A percentile compares a stretch with the other conserved stretches of the same genome.
These are phyloP conservation scores for Gallinago jamesoni DNA, from an alignment of 2,113 vertebrate genomes.

Conservation along the genomic window DNA sequence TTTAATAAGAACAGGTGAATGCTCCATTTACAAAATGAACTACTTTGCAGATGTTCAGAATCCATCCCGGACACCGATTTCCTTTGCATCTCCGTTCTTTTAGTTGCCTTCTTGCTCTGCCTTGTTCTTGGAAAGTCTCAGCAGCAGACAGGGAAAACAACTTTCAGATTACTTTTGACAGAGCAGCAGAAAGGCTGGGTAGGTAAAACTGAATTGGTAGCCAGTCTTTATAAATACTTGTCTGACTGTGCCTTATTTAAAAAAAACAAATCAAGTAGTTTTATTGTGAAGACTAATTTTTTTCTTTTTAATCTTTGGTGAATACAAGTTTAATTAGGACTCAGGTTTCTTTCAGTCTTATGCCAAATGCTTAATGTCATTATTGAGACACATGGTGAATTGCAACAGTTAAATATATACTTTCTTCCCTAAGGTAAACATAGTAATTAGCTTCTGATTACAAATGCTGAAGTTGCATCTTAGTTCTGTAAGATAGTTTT, in stretches of 20 bases:
- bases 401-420: not conserved
- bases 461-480: not conserved
- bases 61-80: not conserved
- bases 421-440: not conserved
- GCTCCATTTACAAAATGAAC: slow-evolving; percentile 56
- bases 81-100: not conserved
- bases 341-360: not conserved
- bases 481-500: not conserved
- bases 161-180: not conserved
- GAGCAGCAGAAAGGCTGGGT: not conserved
- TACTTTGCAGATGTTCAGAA: slow-evolving; percentile 32
- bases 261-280: not conserved
- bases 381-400: not conserved
- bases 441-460: not conserved
- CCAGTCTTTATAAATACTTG: slow-evolving; percentile 16
- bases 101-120: slow-evolving; percentile 27
- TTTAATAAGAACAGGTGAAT: slow-evolving; percentile 1
- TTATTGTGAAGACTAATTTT: not conserved
- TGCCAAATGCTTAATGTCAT: not conserved
- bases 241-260: slow-evolving; percentile 58
- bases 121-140: not conserved
- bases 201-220: not conserved
- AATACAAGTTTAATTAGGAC: slow-evolving; percentile 6
- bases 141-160: not conserved
- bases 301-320: not conserved